Base-by-base conservation (phyloP, 2,888 invertebrate species). In the Apomyelois bistriatella region DNA sequence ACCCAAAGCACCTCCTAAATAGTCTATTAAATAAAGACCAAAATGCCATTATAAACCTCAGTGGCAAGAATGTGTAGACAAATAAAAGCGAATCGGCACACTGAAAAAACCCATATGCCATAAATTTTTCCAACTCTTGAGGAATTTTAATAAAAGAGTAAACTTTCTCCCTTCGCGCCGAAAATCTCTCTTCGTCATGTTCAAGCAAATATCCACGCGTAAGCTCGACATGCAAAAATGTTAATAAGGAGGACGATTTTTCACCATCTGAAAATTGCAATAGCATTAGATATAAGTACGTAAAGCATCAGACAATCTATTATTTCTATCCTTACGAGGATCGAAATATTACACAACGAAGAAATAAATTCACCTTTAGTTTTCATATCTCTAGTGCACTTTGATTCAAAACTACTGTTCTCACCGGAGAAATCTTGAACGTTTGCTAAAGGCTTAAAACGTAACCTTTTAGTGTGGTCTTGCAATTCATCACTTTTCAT, bases 141-240 rank as follows among this genome's bases (percentile, higher is more conserved):
- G 99, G 98, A 75, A 99, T 97, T 89, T 96, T 96, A 91, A 99
- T 95, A 77, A 99, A 99, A 0, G 98, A 97, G 80, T 99, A 99
- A 43, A 99, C 97, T 88, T 98, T 97, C 76, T 99, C 97, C 55
- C 99, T 91, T 61, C 98, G 93, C 1, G 98, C 98, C 17, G 97
- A 95, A 84, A 97, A 99, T 49, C 98, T 93, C 74, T 97, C 97
- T 78, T 98, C 98, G 72, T 99, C 99, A 78, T 99, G 95, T 85
- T 99, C 98, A 53, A 99, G 85, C 60, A 96, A 92, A 87, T 99
- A 99, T 12, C 98, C 98, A 66, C 98, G 92, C 5, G 97, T 97
- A 66, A 99, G 88, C 85, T 99, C 99, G 48, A 96, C 94, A 68
- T 94, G 93, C 54, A 98, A 85, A 84, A 97, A 98, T 53, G 94